phyloP scores from a whole-genome alignment of 2,888 invertebrate genomes.

The Dichetophora obliterata region DNA sequence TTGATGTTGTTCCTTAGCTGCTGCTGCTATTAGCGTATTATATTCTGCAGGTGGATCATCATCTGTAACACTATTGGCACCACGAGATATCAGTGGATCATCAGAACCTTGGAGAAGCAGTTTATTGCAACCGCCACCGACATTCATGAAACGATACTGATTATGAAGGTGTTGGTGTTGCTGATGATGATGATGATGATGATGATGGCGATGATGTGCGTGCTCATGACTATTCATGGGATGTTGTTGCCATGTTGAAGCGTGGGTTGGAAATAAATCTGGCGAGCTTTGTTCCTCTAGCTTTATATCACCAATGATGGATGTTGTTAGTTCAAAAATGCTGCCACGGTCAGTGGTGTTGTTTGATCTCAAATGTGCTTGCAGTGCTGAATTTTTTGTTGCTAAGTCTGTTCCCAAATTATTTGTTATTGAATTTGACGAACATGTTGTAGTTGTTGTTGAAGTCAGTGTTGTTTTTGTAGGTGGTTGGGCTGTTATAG shows the following conservation, averaged over 20 bases:
- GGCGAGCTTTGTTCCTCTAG: conserved; percentile 48
- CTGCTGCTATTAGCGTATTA: conserved; percentile 54
- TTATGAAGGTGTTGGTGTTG: conserved; percentile 19
- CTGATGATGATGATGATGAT: conserved; percentile 31
- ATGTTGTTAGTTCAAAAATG: conserved; percentile 1
- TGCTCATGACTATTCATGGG: conserved; percentile 53
- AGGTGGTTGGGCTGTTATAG: too few relatives aligned
- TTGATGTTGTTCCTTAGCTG: conserved; percentile 23
- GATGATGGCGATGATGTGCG: conserved; percentile 43
- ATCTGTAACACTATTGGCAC: conserved; percentile 62
- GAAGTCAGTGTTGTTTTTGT: conserved; percentile 40
- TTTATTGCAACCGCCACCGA: conserved; percentile 55
- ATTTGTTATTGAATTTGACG: not conserved
- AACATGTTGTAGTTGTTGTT: not conserved
- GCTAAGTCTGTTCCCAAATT: not conserved
- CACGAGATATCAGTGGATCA: conserved; percentile 69
- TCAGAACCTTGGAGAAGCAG: conserved; percentile 67
- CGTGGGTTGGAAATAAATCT: conserved; percentile 50
- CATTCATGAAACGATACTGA: conserved; percentile 44
- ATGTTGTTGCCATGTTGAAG: conserved; percentile 51
- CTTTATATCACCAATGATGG: conserved; percentile 49
- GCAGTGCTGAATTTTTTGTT: not conserved
- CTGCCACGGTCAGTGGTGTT: not conserved
- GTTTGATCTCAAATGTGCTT: not conserved
- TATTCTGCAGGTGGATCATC: conserved; percentile 63